These are phyloP conservation scores for Potamarius usumacintae DNA, from an alignment of 2,113 vertebrate genomes.

Conservation along the genomic window DNA sequence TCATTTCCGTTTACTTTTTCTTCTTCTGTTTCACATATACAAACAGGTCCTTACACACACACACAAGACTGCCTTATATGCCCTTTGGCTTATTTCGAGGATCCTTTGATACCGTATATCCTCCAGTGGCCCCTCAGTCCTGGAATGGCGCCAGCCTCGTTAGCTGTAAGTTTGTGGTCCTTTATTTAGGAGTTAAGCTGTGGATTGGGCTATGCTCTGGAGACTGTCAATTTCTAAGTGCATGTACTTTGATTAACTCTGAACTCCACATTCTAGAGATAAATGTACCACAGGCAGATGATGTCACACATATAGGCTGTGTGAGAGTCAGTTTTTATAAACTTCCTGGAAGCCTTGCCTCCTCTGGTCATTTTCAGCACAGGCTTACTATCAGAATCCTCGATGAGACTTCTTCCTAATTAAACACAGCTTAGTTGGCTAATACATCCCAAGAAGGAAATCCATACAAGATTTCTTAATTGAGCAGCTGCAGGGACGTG, in stretches of 20 bases:
- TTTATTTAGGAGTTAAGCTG: slow-evolving; percentile 49
- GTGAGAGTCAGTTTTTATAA: slow-evolving; percentile 35
- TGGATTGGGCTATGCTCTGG: slow-evolving; percentile 44
- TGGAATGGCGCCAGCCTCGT: slow-evolving; percentile 49
- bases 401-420: slow-evolving; percentile 1
- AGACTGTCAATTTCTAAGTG: slow-evolving; percentile 50
- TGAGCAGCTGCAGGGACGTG: not conserved
- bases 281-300: slow-evolving; percentile 42
- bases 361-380: slow-evolving; percentile 11
- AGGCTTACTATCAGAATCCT: not conserved
- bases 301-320: slow-evolving; percentile 42
- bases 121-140: slow-evolving; percentile 31
- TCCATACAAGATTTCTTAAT: not conserved
- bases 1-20: slow-evolving; percentile 34
- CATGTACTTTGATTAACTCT: slow-evolving; percentile 44
- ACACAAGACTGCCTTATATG: slow-evolving; percentile 37
- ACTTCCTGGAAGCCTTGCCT: slow-evolving; percentile 15
- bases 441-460: not conserved
- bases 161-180: slow-evolving; percentile 47
- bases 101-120: slow-evolving; percentile 52
- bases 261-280: slow-evolving; percentile 45
- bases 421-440: slow-evolving; percentile 2
- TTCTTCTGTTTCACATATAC: slow-evolving; percentile 31
- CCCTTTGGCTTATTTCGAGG: slow-evolving; percentile 39
- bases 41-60: slow-evolving; percentile 10